Evolutionary conservation across 1,140 invertebrate genomes (phyloP).

Genomic region (Drosophila aff.): DNA sequence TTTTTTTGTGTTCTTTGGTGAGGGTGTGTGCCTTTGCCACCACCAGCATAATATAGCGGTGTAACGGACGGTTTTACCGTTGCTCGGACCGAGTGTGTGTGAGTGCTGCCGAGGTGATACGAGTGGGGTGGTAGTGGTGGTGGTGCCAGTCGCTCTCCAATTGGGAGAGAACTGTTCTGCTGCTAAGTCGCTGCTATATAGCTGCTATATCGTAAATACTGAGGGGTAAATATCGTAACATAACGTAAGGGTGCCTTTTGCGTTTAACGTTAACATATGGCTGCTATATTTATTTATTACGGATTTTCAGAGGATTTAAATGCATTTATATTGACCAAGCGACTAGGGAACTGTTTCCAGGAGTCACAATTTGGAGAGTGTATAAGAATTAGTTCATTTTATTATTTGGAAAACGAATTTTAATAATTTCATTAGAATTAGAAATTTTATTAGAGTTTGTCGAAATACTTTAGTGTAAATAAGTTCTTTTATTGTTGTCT

Average conservation of each 20-base stretch:
- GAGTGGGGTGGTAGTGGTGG: conserved; percentile 46
- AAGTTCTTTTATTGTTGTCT: neutral
- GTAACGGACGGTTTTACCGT: conserved; percentile 74
- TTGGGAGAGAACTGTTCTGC: conserved; percentile 58
- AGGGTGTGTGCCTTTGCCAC: conserved; percentile 51
- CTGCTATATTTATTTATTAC: neutral
- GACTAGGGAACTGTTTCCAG: conserved; percentile 1
- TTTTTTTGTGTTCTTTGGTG: conserved; percentile 1
- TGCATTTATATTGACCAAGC: conserved; percentile 17
- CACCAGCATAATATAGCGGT: conserved; percentile 76
- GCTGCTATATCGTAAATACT: conserved; percentile 53
- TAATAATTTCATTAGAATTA: neutral
- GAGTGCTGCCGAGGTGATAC: conserved; percentile 53
- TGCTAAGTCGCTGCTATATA: neutral
- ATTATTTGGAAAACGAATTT: neutral
- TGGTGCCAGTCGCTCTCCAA: conserved; percentile 52
- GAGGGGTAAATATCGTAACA: conserved; percentile 37
- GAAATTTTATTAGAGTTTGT: neutral
- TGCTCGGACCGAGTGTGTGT: conserved; percentile 38
- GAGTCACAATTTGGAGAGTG: neutral
- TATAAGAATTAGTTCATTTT: neutral
- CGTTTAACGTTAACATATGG: conserved; percentile 28
- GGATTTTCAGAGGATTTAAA: conserved; percentile 25
- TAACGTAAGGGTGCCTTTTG: conserved; percentile 56
- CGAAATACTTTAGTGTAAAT: neutral